Evolutionary conservation across 2,113 vertebrate genomes (phyloP).

Genomic region (Morone saxatilis): DNA sequence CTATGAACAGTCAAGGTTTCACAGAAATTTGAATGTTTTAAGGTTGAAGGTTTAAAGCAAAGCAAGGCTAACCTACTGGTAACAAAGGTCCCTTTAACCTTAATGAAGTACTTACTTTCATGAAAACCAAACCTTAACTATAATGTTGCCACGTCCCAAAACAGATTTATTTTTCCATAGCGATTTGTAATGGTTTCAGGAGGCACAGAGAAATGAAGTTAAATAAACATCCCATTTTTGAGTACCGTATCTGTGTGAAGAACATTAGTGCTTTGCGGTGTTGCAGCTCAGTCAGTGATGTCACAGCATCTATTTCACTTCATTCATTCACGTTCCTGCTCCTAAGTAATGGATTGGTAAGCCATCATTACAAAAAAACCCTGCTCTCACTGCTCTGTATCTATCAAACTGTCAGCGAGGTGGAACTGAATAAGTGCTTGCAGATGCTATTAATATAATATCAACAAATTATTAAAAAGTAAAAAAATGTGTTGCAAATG

Average conservation of each 20-base stretch:
- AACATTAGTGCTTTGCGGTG: not conserved
- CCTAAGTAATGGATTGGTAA: conserved; percentile 15
- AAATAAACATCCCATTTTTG: not conserved
- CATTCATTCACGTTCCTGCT: conserved; percentile 34
- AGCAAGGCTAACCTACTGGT: no score
- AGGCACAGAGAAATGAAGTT: not conserved
- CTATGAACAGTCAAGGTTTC: not conserved
- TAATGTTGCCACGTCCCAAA: no score
- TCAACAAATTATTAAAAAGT: conserved; percentile 5
- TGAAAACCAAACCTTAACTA: no score
- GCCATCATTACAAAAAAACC: conserved; percentile 43
- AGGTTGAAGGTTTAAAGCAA: no score
- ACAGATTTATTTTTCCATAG: no score
- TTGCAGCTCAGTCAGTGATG: conserved; percentile 17
- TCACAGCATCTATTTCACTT: conserved; percentile 24
- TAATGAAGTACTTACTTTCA: no score
- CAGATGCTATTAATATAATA: conserved; percentile 26
- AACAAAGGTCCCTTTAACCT: no score
- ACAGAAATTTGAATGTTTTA: not conserved
- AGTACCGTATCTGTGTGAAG: not conserved
- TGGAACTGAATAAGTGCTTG: conserved; percentile 9
- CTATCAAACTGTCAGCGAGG: conserved; percentile 33
- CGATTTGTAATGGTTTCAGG: no score
- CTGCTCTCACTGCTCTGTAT: conserved; percentile 21
- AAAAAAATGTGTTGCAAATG: not conserved